These are phyloP conservation scores for Tychaedon coryphoeus DNA, from an alignment of 2,113 vertebrate species.

Conservation along the genomic window DNA sequence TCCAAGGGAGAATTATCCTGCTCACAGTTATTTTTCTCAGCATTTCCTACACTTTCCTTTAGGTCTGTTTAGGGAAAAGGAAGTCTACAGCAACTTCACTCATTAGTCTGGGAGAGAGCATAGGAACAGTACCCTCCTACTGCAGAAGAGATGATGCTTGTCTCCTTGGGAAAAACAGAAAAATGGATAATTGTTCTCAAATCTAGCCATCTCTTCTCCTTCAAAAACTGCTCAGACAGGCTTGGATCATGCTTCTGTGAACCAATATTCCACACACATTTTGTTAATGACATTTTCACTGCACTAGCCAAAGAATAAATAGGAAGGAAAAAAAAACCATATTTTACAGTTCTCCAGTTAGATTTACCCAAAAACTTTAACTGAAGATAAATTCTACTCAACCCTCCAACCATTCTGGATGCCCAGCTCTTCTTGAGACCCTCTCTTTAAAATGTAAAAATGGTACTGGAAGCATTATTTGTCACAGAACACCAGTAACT, in stretches of 20 bases:
- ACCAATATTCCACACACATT: not conserved
- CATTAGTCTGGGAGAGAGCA: not conserved
- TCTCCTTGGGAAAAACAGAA: not conserved
- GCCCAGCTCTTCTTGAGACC: accelerated
- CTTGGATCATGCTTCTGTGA: not conserved
- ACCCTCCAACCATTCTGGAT: not conserved
- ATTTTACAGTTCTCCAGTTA: not conserved
- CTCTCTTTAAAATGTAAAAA: not conserved
- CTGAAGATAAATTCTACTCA: not conserved
- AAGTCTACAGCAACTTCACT: not conserved
- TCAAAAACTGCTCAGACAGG: not conserved
- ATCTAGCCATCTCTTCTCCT: not conserved
- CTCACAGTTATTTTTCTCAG: not conserved
- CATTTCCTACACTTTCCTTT: not conserved
- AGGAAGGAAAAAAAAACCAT: accelerated
- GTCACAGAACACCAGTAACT: not conserved
- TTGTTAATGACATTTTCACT: not conserved
- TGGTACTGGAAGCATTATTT: not conserved
- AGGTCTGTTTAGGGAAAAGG: not conserved
- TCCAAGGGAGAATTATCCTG: not conserved
- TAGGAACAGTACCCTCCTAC: not conserved
- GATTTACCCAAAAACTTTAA: not conserved
- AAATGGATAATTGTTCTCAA: not conserved
- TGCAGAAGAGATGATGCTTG: not conserved
- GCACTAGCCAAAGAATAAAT: not conserved